Base-by-base conservation (phyloP, 2,113 vertebrate species). In the Malurus alboscapulatus region DNA sequence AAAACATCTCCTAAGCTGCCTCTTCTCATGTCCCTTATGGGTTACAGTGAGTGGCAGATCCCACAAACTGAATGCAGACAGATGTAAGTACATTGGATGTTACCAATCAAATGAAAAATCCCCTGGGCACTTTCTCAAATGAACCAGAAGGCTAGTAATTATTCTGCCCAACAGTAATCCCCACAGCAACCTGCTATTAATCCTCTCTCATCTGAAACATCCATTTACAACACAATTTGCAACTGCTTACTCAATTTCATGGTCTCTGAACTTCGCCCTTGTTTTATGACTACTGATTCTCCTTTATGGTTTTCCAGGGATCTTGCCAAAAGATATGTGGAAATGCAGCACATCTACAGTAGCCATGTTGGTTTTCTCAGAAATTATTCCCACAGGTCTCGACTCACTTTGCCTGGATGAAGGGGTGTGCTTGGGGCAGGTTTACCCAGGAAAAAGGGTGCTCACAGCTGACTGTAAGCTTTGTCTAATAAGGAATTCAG, bases 141-240 rank as follows among this genome's bases (percentile, higher is more conserved):
- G 79, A 93, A 95, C 68, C 78, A 96, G 95, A 74, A 85, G 87
- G 91, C 67, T 83, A 86, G 76, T 90, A 96, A 96, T 95, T 92
- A 91, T 80, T 95, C 79, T 90, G 75, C 36, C 82, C 44, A 87
- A 86, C 87, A 88, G 59, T 95, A 96, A 96, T 93, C 92, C 90
- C 85, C 65, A 27, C 59, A 80, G 83, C 79, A 95, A 92, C 65
- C 68, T 88, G 91, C 78, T 88, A 94, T 95, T 95, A 96, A 91
- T 94, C 95, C 91, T 96, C 85, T 90, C 82, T 92, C 68, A 88
- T 96, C 95, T 91, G 87, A 92, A 96, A 95, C 87, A 94, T 71
- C 82, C 72, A 95, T 94, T 93, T 94, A 88, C 79, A 93, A 95
- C 51, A 88, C 68, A 77, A 88, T 90, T 93, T 96, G 93, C 87